phyloP scores from a whole-genome alignment of 2,113 vertebrate species.

The Xyrauchen texanus region DNA sequence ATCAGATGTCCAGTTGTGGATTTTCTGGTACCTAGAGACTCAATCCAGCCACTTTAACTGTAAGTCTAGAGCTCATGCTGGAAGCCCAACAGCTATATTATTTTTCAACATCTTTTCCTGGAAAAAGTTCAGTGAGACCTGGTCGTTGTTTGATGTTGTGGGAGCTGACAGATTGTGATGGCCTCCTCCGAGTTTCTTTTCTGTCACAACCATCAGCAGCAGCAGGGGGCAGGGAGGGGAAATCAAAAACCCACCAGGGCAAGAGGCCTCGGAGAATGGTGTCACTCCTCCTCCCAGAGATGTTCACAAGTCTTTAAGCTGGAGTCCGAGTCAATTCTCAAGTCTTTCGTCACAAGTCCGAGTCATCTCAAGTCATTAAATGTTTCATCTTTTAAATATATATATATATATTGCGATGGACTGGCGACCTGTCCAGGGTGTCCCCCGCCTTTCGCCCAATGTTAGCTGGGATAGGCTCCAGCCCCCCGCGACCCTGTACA shows the following conservation, averaged over 20 bases:
- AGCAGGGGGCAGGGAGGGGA: conserved; percentile 55
- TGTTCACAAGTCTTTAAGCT: too few relatives aligned
- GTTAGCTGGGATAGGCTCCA: too few relatives aligned
- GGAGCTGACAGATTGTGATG: conserved; percentile 58
- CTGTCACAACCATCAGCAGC: conserved; percentile 53
- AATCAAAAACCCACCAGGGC: conserved; percentile 43
- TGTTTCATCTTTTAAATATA: too few relatives aligned
- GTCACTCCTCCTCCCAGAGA: conserved; percentile 35
- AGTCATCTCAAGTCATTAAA: too few relatives aligned
- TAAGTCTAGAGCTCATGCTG: conserved; percentile 23
- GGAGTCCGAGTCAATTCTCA: too few relatives aligned
- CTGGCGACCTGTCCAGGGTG: too few relatives aligned
- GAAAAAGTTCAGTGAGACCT: conserved; percentile 46
- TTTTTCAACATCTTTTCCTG: conserved; percentile 46
- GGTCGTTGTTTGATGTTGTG: conserved; percentile 53
- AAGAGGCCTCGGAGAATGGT: conserved; percentile 44
- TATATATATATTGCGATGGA: too few relatives aligned
- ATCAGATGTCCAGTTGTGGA: background rate
- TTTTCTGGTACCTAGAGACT: conserved; percentile 3
- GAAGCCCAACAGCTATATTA: conserved; percentile 24
- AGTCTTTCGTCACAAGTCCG: too few relatives aligned
- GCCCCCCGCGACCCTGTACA: too few relatives aligned
- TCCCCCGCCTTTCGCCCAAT: too few relatives aligned
- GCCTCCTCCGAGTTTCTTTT: conserved; percentile 51
- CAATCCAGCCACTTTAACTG: background rate